These are phyloP conservation scores for Gavialis gangeticus DNA, from an alignment of 2,113 vertebrate genomes.

Conservation along the genomic window DNA sequence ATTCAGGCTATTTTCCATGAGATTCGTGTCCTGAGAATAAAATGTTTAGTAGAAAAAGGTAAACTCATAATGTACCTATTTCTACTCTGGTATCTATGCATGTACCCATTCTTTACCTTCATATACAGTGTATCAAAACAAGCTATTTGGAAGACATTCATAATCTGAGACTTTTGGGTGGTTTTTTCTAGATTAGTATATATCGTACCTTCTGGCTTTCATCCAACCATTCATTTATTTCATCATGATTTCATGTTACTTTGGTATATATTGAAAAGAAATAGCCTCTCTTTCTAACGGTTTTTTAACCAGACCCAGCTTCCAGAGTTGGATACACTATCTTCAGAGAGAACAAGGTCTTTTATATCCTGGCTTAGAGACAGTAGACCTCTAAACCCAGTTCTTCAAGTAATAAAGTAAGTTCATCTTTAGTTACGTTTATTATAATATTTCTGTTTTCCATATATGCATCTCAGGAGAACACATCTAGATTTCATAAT, in stretches of 20 bases:
- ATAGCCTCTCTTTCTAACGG: not conserved
- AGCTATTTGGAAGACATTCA: not conserved
- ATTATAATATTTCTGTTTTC: not conserved
- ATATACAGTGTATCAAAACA: not conserved
- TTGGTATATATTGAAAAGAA: not conserved
- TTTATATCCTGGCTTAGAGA: slow-evolving; percentile 96
- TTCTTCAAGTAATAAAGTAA: slow-evolving; percentile 92
- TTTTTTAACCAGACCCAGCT: slow-evolving; percentile 85
- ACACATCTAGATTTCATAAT: not conserved
- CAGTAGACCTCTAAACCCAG: slow-evolving; percentile 85
- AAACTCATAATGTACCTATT: not conserved
- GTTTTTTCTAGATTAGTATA: not conserved
- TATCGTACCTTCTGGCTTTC: not conserved
- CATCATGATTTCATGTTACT: not conserved
- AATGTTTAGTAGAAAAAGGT: too few species aligned
- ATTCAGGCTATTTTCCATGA: not conserved
- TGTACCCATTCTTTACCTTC: not conserved
- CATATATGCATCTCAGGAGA: not conserved
- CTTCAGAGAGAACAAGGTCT: slow-evolving; percentile 89
- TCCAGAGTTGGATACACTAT: slow-evolving; percentile 88
- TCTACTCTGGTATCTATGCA: not conserved
- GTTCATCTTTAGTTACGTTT: slow-evolving; percentile 49
- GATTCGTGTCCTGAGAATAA: accelerated
- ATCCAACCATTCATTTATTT: not conserved
- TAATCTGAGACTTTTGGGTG: not conserved